Evolutionary conservation across 2,888 invertebrate genomes (phyloP).

Genomic region (Mimachlamys varia): DNA sequence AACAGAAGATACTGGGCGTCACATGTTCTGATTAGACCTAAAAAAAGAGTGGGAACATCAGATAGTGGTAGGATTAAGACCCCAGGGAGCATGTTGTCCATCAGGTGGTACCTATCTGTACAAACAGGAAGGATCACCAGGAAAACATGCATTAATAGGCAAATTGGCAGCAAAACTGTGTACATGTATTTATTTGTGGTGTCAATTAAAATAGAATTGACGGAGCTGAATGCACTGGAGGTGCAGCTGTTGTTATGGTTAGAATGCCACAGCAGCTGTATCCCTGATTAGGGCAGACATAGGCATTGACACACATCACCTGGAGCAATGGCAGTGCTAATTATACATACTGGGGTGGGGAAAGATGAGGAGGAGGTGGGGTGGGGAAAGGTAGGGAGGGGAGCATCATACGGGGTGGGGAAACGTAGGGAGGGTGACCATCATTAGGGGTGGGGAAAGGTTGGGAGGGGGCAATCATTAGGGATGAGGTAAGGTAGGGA

Average conservation of each 20-base stretch:
- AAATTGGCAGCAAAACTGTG: constrained; percentile 21
- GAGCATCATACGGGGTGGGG: too few relatives aligned
- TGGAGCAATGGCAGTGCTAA: constrained; percentile 7
- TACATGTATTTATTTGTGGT: constrained; percentile 36
- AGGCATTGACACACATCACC: constrained; percentile 32
- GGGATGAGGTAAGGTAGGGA: not conserved
- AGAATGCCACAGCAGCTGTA: constrained; percentile 33
- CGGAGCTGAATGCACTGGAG: not conserved
- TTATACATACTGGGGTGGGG: constrained; percentile 21
- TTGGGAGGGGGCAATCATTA: not conserved
- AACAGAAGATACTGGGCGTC: not conserved
- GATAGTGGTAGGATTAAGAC: not conserved
- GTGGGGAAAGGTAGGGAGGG: too few relatives aligned
- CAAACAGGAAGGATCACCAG: constrained; percentile 23
- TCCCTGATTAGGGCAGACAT: constrained; percentile 26
- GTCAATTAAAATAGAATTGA: constrained; percentile 31
- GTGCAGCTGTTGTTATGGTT: constrained; percentile 36
- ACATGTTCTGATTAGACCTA: not conserved
- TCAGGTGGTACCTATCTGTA: constrained; percentile 7
- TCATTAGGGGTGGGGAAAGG: too few relatives aligned
- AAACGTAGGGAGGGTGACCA: too few relatives aligned
- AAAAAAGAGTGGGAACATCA: not conserved
- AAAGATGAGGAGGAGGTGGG: not conserved
- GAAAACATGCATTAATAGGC: constrained; percentile 27
- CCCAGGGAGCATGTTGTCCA: constrained; percentile 2